These are phyloP conservation scores for Frieseomelitta varia DNA, from an alignment of 1,140 invertebrate genomes.

Conservation along the genomic window DNA sequence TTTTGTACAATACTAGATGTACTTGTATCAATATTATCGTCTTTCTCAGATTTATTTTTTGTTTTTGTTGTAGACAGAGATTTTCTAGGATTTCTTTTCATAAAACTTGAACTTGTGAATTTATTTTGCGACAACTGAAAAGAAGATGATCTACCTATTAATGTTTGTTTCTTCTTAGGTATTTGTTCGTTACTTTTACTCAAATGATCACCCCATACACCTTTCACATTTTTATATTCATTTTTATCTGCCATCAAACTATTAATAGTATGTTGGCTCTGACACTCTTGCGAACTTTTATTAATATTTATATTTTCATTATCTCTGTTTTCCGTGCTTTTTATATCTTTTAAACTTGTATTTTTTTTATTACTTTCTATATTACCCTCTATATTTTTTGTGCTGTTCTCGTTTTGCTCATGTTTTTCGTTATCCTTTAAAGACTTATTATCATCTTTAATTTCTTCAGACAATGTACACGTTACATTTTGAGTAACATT, in stretches of 20 bases:
- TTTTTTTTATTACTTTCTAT: not conserved
- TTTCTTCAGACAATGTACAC: slow-evolving; percentile 9
- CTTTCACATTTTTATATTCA: slow-evolving; percentile 74
- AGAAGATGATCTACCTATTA: slow-evolving; percentile 76
- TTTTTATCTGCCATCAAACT: not conserved
- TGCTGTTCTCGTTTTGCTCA: slow-evolving; percentile 29
- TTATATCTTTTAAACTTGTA: slow-evolving; percentile 28
- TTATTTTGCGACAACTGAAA: slow-evolving; percentile 86
- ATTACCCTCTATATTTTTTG: slow-evolving; percentile 54
- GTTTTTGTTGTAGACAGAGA: slow-evolving; percentile 79
- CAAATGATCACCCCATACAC: slow-evolving; percentile 84
- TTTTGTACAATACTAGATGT: not conserved
- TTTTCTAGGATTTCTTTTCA: slow-evolving; percentile 90
- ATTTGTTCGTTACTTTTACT: slow-evolving; percentile 77
- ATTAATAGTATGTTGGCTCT: slow-evolving; percentile 36
- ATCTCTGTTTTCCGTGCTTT: slow-evolving; percentile 26
- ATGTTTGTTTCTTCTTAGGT: slow-evolving; percentile 66
- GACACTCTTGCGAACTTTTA: slow-evolving; percentile 62
- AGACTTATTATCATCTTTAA: slow-evolving; percentile 2
- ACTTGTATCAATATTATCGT: not conserved
- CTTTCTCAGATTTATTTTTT: slow-evolving; percentile 60
- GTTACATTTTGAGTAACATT: slow-evolving; percentile 59
- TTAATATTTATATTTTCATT: no score
- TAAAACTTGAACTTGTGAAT: slow-evolving; percentile 86
- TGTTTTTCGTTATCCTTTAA: not conserved